These are phyloP conservation scores for Panagrolaimus sp. DNA, from an alignment of 1,140 invertebrate genomes.

Conservation along the genomic window DNA sequence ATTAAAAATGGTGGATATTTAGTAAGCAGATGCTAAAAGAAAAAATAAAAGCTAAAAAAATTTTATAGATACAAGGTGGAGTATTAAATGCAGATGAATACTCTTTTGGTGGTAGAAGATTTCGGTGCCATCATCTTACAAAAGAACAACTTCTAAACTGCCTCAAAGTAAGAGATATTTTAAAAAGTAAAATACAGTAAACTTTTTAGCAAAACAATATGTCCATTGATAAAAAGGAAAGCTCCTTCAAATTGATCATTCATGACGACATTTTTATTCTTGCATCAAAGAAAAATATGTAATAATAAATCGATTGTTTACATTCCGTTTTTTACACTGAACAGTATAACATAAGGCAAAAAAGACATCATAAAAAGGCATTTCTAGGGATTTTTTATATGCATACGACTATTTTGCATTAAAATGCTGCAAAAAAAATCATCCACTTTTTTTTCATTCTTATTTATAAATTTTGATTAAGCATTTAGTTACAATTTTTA, in stretches of 20 bases:
- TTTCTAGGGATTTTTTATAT: too few relatives aligned
- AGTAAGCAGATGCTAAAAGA: neutral
- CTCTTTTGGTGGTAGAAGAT: slow-evolving; percentile 39
- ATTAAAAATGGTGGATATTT: slow-evolving; percentile 37
- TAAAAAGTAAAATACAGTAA: neutral
- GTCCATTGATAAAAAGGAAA: slow-evolving; percentile 25
- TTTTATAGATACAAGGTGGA: slow-evolving; percentile 46
- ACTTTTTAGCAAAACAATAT: slow-evolving; percentile 48
- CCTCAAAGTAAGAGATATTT: slow-evolving; percentile 18
- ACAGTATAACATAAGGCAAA: too few relatives aligned
- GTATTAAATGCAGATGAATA: slow-evolving; percentile 47
- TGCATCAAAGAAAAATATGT: slow-evolving; percentile 48
- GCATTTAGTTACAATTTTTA: too few relatives aligned
- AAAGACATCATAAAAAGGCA: too few relatives aligned
- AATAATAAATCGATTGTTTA: neutral
- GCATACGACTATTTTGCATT: too few relatives aligned
- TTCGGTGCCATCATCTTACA: slow-evolving; percentile 42
- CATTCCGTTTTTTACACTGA: too few relatives aligned
- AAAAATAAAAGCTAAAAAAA: slow-evolving; percentile 37
- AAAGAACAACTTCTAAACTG: slow-evolving; percentile 32
- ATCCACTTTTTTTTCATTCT: too few relatives aligned
- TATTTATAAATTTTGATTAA: too few relatives aligned
- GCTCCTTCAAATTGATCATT: slow-evolving; percentile 47
- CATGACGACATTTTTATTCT: slow-evolving; percentile 53
- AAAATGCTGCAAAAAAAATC: too few relatives aligned